phyloP scores from a whole-genome alignment of 2,888 invertebrate genomes.

The Aelia acuminata region DNA sequence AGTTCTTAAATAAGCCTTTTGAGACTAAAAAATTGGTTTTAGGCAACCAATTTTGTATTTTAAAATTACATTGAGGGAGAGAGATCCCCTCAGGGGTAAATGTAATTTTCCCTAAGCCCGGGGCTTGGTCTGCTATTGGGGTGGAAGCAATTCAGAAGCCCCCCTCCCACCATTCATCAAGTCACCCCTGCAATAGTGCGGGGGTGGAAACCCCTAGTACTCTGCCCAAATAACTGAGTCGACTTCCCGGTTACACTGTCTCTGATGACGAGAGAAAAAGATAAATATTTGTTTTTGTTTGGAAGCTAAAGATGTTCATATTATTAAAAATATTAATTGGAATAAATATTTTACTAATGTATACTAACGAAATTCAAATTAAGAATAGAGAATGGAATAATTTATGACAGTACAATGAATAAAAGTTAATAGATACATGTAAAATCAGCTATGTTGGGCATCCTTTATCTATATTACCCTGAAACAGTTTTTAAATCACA shows the following conservation, averaged over 20 bases:
- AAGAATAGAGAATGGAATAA: too few species aligned
- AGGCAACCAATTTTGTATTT: background rate
- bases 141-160: background rate
- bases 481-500: too few species aligned
- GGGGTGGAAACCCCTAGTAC: background rate
- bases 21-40: too few species aligned
- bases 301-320: background rate
- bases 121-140: background rate
- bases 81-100: background rate
- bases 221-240: background rate
- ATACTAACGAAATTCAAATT: too few species aligned
- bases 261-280: background rate
- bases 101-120: background rate
- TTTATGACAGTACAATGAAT: too few species aligned
- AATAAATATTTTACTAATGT: too few species aligned
- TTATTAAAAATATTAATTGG: too few species aligned
- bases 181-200: background rate
- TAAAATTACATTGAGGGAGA: constrained; percentile 7
- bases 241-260: background rate
- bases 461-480: too few species aligned
- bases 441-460: too few species aligned
- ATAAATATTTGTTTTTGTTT: constrained; percentile 6
- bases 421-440: too few species aligned
- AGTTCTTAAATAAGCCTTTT: too few species aligned
- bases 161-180: constrained; percentile 30